Conservation (phyloP, 2,113 vertebrate genomes). For the Sterrhoptilus dennistouni region DNA sequence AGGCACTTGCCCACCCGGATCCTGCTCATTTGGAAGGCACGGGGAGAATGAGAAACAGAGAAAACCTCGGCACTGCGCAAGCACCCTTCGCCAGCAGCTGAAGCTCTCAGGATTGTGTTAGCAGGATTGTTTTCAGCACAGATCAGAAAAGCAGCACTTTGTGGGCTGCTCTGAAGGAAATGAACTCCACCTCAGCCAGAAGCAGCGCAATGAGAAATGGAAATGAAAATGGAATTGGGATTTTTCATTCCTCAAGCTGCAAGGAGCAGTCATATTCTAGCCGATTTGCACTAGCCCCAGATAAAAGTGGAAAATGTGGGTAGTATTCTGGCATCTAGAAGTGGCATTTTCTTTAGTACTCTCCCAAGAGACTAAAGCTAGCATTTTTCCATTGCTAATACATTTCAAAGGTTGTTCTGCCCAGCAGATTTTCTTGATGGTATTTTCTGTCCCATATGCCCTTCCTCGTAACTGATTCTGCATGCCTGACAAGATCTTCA, state of each 20-base stretch:
- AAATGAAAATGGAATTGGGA: not conserved
- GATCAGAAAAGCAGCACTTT: not conserved
- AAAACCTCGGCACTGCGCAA: not conserved
- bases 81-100: rapidly evolving
- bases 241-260: not conserved
- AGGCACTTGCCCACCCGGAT: rapidly evolving
- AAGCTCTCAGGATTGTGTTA: not conserved
- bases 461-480: not conserved
- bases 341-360: not conserved
- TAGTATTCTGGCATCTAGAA: not conserved
- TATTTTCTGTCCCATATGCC: not conserved
- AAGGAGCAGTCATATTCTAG: too few species aligned
- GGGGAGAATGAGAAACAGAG: not conserved
- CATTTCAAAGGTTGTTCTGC: not conserved
- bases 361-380: not conserved
- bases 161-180: not conserved
- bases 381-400: not conserved
- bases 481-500: not conserved
- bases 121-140: not conserved
- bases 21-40: not conserved
- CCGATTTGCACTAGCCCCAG: too few species aligned
- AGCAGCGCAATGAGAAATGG: not conserved
- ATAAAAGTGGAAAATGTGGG: not conserved
- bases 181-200: not conserved
- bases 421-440: not conserved